These are phyloP conservation scores for Hemicentrotus pulcherrimus DNA, from an alignment of 35 echinoderm and acorn worm species.

Conservation along the genomic window DNA sequence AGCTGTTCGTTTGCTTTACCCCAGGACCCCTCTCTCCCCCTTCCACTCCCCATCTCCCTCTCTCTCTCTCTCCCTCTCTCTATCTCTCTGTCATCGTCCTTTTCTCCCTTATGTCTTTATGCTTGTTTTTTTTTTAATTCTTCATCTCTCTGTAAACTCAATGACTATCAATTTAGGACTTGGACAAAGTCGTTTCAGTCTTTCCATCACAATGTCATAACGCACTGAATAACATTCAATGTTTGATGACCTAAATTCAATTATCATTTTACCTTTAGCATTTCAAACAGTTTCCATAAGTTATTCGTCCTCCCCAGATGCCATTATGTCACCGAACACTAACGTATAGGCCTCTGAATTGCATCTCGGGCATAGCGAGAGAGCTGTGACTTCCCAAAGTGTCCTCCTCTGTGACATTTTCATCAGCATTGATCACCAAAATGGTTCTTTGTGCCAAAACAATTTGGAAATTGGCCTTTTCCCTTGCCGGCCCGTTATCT, in stretches of 20 bases:
- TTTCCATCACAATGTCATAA: not conserved
- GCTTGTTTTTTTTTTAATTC: too few relatives aligned
- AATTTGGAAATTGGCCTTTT: conserved; percentile 6
- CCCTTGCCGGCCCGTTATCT: conserved; percentile 29
- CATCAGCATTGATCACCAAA: conserved; percentile 7
- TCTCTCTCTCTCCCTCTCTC: too few relatives aligned
- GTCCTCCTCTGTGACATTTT: conserved; percentile 2
- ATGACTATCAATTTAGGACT: not conserved
- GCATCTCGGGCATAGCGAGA: not conserved
- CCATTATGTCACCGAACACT: not conserved
- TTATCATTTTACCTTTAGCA: not conserved
- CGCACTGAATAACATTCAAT: too few relatives aligned
- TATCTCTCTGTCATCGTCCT: too few relatives aligned
- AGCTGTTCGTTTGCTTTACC: too few relatives aligned
- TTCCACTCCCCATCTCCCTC: too few relatives aligned
- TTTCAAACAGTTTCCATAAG: not conserved
- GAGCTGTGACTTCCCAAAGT: not conserved
- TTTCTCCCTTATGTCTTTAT: too few relatives aligned
- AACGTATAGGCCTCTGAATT: not conserved
- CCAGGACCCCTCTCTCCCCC: too few relatives aligned
- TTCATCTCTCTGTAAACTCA: too few relatives aligned
- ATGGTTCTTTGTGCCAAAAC: conserved; percentile 14
- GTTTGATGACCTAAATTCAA: not conserved
- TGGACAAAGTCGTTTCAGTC: not conserved
- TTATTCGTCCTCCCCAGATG: not conserved